phyloP scores from a whole-genome alignment of 1,140 invertebrate genomes.

The Oedothorax gibbosus region DNA sequence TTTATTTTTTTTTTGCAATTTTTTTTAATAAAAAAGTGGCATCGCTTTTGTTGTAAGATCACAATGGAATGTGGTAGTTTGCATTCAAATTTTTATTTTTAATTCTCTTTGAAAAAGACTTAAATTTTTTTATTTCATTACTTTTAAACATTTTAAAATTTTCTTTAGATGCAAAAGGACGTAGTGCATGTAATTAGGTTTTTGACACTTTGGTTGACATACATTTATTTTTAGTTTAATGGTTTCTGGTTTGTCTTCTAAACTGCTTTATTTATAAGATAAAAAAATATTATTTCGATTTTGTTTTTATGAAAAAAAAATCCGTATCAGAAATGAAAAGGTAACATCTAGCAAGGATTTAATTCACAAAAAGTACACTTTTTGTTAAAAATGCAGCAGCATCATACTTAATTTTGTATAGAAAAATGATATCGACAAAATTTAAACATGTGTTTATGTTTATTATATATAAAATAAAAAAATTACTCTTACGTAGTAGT shows the following conservation, averaged over 20 bases:
- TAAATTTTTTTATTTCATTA: background rate
- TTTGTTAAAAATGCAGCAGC: too few species aligned
- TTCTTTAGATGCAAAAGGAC: background rate
- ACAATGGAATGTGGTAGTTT: conserved; percentile 47
- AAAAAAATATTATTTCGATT: too few species aligned
- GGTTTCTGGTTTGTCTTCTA: background rate
- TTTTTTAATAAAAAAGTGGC: conserved; percentile 41
- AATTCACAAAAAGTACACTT: too few species aligned
- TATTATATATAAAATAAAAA: too few species aligned
- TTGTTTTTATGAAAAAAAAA: too few species aligned
- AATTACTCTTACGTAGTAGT: too few species aligned
- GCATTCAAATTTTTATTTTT: conserved; percentile 41
- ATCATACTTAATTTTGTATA: too few species aligned
- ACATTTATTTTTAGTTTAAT: background rate
- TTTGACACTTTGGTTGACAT: too few species aligned
- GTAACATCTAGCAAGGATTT: too few species aligned
- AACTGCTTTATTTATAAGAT: background rate
- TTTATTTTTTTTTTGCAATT: background rate
- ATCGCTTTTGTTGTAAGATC: conserved; percentile 28
- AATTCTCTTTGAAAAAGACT: background rate
- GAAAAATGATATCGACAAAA: too few species aligned
- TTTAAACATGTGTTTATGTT: too few species aligned
- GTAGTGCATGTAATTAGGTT: background rate
- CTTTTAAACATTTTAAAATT: background rate
- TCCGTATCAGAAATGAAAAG: too few species aligned